Conservation (phyloP, 2,113 vertebrate species). For the Leucosticte australis region DNA sequence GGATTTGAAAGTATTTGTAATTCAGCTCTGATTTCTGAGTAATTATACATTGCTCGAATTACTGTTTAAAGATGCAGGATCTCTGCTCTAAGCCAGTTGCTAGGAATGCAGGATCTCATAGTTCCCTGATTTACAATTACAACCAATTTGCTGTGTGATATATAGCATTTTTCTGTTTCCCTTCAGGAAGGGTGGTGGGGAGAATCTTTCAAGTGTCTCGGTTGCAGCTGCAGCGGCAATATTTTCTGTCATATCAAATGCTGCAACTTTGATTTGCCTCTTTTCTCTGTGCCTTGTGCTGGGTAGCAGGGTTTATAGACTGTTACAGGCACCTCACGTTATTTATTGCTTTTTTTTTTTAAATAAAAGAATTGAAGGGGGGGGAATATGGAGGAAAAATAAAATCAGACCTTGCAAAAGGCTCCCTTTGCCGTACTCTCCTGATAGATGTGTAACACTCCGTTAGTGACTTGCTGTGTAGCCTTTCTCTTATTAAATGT, state of each 20-base stretch:
- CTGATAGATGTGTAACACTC: conserved; percentile 37
- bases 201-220: conserved; percentile 38
- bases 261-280: conserved; percentile 77
- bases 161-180: conserved; percentile 24
- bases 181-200: background rate
- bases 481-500: conserved; percentile 53
- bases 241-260: conserved; percentile 65
- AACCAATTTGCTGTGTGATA: conserved; percentile 47
- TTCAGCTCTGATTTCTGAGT: conserved; percentile 59
- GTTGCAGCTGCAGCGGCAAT: conserved; percentile 48
- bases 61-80: conserved; percentile 36
- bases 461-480: conserved; percentile 38
- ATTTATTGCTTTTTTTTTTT: background rate
- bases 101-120: conserved; percentile 27
- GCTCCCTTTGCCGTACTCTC: background rate
- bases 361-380: background rate
- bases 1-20: conserved; percentile 64
- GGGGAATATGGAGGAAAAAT: background rate
- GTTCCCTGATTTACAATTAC: conserved; percentile 41
- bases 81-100: conserved; percentile 49
- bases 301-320: background rate
- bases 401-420: conserved; percentile 12
- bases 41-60: conserved; percentile 37
- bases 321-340: conserved; percentile 7
- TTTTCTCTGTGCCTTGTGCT: conserved; percentile 24